These are phyloP conservation scores for Lepidochrysops patricia DNA, from an alignment of 2,888 invertebrate genomes.

Conservation along the genomic window DNA sequence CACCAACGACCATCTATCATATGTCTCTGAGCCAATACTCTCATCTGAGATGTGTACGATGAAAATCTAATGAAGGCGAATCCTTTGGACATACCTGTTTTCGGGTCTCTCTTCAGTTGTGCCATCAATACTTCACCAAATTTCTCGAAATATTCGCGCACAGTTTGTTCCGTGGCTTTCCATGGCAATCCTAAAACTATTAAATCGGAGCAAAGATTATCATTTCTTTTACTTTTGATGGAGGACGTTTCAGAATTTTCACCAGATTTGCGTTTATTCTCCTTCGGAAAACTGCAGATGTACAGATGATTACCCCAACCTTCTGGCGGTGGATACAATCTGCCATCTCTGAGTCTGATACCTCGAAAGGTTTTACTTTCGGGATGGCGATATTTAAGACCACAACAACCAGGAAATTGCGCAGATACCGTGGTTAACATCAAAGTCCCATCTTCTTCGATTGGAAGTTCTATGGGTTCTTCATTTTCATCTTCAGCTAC, in stretches of 20 bases:
- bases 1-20: conserved; percentile 99
- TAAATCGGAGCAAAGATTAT: conserved; percentile 95
- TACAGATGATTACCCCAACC: conserved; percentile 90
- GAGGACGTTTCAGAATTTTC: conserved; percentile 89
- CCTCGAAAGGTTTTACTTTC: conserved; percentile 93
- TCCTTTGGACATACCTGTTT: conserved; percentile 96
- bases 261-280: conserved; percentile 95
- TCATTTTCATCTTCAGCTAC: conserved; percentile 98
- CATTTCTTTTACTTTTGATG: conserved; percentile 94
- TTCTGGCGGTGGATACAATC: conserved; percentile 89
- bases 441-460: conserved; percentile 95
- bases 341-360: conserved; percentile 91
- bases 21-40: conserved; percentile 94
- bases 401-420: conserved; percentile 97
- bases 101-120: conserved; percentile 94
- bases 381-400: conserved; percentile 96
- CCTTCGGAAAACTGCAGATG: conserved; percentile 89
- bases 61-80: conserved; percentile 98
- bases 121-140: conserved; percentile 99
- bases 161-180: conserved; percentile 97
- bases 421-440: conserved; percentile 94
- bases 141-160: conserved; percentile 96
- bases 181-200: conserved; percentile 99
- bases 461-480: conserved; percentile 97
- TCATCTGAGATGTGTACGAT: conserved; percentile 94